Conservation (phyloP, 2,888 invertebrate species). For the Dermolepida albohirtum region DNA sequence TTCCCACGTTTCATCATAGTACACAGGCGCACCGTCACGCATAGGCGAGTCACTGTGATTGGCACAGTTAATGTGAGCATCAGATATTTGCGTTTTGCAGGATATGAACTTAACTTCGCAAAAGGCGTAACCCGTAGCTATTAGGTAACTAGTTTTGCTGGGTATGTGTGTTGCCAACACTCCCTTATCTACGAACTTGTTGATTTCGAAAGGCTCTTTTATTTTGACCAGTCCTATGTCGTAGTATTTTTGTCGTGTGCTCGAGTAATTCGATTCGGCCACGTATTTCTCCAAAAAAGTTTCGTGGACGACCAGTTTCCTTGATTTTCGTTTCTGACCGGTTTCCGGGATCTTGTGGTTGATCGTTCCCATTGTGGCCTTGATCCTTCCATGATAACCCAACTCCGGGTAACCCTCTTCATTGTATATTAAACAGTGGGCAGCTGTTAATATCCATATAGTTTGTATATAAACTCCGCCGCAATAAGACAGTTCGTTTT, state of each 20-base stretch:
- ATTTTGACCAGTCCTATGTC: neutral
- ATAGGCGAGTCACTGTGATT: neutral
- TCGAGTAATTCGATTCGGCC: neutral
- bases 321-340: neutral
- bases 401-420: neutral
- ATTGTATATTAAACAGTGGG: conserved; percentile 3
- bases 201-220: neutral
- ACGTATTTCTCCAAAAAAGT: neutral
- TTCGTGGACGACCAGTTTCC: neutral
- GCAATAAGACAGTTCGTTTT: neutral
- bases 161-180: neutral
- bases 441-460: neutral
- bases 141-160: neutral
- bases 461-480: conserved; percentile 1
- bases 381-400: neutral
- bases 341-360: neutral
- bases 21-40: neutral
- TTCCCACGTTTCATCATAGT: neutral
- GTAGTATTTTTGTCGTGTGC: neutral
- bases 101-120: neutral
- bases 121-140: neutral
- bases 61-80: neutral
- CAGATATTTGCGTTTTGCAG: neutral
- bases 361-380: conserved; percentile 7
- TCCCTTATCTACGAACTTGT: neutral